phyloP scores from a whole-genome alignment of 1,140 invertebrate genomes.

The Pinna nobilis region DNA sequence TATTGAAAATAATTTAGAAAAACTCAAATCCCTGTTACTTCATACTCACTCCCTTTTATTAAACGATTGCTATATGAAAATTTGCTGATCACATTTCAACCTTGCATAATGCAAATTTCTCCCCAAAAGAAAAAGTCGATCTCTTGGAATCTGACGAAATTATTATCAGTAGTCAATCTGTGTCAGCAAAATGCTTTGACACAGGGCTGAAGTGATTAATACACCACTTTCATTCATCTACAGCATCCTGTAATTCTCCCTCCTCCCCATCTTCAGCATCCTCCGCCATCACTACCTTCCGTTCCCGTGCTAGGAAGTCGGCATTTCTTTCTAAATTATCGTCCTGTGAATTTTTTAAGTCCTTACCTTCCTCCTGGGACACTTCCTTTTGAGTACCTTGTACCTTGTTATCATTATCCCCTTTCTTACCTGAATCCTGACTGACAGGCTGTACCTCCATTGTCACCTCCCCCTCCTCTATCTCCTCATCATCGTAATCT shows the following conservation, averaged over 20 bases:
- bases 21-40: too few relatives aligned
- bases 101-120: too few relatives aligned
- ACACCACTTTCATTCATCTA: constrained; percentile 36
- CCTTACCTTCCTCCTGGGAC: neutral
- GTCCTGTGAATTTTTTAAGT: neutral
- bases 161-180: too few relatives aligned
- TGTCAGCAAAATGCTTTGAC: too few relatives aligned
- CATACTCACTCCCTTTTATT: too few relatives aligned
- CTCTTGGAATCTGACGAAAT: too few relatives aligned
- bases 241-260: constrained; percentile 15
- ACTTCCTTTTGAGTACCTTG: neutral
- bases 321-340: neutral
- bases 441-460: constrained; percentile 5
- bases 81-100: too few relatives aligned
- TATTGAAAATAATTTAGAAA: too few relatives aligned
- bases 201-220: too few relatives aligned
- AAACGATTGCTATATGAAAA: too few relatives aligned
- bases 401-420: constrained; percentile 20
- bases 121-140: too few relatives aligned
- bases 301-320: neutral
- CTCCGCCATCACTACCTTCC: constrained; percentile 25
- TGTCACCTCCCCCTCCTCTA: constrained; percentile 31
- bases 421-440: constrained; percentile 11
- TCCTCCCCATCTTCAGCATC: constrained; percentile 32
- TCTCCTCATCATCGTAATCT: constrained; percentile 33